Evolutionary conservation across 37 sponge, comb jelly and placozoan species (phyloP).

Genomic region (Mnemiopsis leidyi): DNA sequence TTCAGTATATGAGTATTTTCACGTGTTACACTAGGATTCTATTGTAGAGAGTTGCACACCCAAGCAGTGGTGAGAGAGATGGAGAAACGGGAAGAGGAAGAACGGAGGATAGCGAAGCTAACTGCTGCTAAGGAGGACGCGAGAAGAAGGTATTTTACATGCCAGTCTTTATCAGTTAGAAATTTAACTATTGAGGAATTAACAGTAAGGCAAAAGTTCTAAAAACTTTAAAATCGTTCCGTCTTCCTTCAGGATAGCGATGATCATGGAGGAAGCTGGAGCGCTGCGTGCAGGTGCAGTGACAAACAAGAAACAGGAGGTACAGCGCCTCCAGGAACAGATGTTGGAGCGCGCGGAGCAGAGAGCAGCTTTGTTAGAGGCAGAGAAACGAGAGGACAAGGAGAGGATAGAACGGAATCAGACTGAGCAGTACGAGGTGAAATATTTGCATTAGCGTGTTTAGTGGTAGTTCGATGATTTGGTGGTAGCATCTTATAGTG

Average conservation of each 20-base stretch:
- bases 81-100: not conserved
- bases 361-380: conserved; percentile 62
- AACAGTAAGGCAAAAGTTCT: too few species aligned
- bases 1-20: too few species aligned
- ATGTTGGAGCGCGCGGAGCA: conserved; percentile 7
- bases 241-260: not conserved
- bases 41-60: not conserved
- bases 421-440: conserved; percentile 53
- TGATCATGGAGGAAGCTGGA: conserved; percentile 56
- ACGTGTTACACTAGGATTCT: not conserved
- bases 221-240: too few species aligned
- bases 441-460: too few species aligned
- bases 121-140: not conserved
- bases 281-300: not conserved
- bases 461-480: too few species aligned
- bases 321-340: conserved; percentile 13
- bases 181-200: too few species aligned
- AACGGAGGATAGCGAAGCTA: not conserved
- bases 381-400: conserved; percentile 40
- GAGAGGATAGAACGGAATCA: conserved; percentile 31
- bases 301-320: not conserved
- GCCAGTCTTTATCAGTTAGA: too few species aligned
- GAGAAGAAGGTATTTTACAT: conserved; percentile 15
- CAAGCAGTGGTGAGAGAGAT: not conserved
- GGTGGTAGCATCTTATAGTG: too few species aligned